phyloP scores from a whole-genome alignment of 2,888 invertebrate species.

The Parapristionchus giblindavisi region DNA sequence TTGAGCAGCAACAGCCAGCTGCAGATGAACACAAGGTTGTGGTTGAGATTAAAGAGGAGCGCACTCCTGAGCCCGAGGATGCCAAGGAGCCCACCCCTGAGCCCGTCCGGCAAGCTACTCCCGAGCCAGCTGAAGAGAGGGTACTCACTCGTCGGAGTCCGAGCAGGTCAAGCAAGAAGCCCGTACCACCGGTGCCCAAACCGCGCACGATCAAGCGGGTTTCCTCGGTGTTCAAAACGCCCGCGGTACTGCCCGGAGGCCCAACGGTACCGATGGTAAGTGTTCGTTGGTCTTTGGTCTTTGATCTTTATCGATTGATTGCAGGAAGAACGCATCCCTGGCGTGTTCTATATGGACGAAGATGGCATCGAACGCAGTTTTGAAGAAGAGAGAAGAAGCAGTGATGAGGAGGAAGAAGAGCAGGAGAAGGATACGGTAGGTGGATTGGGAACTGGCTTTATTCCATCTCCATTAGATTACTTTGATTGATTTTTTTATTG shows the following conservation, averaged over 20 bases:
- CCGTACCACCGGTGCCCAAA: neutral
- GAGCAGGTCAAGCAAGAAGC: neutral
- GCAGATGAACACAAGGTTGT: no score
- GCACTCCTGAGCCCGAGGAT: no score
- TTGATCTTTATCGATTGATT: neutral
- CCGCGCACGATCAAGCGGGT: no score
- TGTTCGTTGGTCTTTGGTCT: neutral
- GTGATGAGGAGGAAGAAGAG: conserved; percentile 11
- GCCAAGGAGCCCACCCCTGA: no score
- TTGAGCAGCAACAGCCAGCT: no score
- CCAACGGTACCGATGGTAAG: neutral
- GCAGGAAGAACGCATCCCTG: neutral
- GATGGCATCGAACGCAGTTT: conserved; percentile 30
- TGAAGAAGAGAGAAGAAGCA: conserved; percentile 5
- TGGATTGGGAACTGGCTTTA: neutral
- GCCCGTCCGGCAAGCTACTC: no score
- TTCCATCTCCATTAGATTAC: neutral
- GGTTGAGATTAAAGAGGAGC: no score
- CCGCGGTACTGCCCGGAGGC: no score
- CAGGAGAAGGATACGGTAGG: conserved; percentile 7
- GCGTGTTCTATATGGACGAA: conserved; percentile 2
- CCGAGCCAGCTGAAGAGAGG: no score
- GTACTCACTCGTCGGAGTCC: neutral
- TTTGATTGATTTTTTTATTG: neutral
- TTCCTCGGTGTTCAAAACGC: no score